Evolutionary conservation across 2,888 invertebrate species (phyloP).

Genomic region (Scaptomyza tumidula): DNA sequence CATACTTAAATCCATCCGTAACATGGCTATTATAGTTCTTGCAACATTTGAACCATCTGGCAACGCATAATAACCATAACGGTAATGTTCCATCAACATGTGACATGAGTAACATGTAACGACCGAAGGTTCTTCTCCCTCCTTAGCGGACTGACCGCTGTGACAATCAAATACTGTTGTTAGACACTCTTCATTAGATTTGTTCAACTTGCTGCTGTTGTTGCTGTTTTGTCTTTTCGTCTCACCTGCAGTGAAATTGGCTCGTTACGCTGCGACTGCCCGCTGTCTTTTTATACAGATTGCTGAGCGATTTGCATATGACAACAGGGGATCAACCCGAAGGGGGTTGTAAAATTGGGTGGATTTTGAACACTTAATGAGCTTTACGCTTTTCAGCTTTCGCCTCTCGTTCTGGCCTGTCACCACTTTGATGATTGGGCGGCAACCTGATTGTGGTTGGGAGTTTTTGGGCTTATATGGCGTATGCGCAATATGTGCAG

Average conservation of each 20-base stretch:
- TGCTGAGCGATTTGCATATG: constrained; percentile 57
- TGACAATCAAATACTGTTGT: constrained; percentile 36
- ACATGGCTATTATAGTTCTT: neutral
- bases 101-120: constrained; percentile 52
- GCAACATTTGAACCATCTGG: constrained; percentile 37
- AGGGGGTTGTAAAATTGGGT: neutral
- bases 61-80: constrained; percentile 55
- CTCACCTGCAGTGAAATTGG: constrained; percentile 62
- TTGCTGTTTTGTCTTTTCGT: constrained; percentile 7
- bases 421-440: constrained; percentile 30
- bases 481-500: constrained; percentile 46
- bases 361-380: constrained; percentile 28
- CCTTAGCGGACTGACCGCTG: constrained; percentile 28
- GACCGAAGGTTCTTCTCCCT: constrained; percentile 13
- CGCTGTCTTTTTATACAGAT: constrained; percentile 33
- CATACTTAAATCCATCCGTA: neutral
- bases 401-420: neutral
- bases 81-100: constrained; percentile 69
- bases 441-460: constrained; percentile 42
- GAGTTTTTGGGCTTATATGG: constrained; percentile 23
- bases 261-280: constrained; percentile 31
- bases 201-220: constrained; percentile 11
- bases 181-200: constrained; percentile 29
- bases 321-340: neutral
- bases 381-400: constrained; percentile 20